These are phyloP conservation scores for Deroplatys truncata DNA, from an alignment of 2,888 invertebrate species.

Conservation along the genomic window DNA sequence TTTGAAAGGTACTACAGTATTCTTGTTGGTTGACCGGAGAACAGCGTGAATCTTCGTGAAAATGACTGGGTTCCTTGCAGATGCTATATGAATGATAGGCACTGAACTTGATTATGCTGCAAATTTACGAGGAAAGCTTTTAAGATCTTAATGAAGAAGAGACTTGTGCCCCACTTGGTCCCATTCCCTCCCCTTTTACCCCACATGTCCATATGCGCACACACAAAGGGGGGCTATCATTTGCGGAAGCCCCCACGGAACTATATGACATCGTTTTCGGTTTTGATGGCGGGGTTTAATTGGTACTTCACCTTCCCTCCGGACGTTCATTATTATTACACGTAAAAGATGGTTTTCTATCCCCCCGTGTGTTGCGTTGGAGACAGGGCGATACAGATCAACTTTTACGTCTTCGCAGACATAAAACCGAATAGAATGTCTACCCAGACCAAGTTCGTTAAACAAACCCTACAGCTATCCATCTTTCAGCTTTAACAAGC, in stretches of 20 bases:
- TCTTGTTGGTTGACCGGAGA: too few relatives aligned
- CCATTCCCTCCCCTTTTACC: neutral
- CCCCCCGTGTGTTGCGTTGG: neutral
- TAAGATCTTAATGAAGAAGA: neutral
- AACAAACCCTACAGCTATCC: neutral
- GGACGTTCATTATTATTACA: neutral
- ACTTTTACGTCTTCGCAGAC: neutral
- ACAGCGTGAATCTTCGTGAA: too few relatives aligned
- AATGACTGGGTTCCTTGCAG: too few relatives aligned
- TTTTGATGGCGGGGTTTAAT: neutral
- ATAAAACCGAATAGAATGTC: neutral
- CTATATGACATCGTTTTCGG: neutral
- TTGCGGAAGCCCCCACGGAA: neutral
- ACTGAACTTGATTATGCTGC: neutral
- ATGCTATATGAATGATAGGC: neutral
- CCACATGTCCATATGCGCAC: neutral
- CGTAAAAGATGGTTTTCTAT: neutral
- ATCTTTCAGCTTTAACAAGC: neutral
- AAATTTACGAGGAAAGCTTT: neutral
- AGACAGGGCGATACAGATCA: neutral
- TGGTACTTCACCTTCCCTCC: neutral
- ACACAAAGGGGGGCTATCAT: neutral
- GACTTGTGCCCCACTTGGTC: neutral
- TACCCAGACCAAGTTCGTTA: neutral
- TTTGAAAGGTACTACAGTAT: too few relatives aligned